phyloP scores from a whole-genome alignment of 2,113 vertebrate genomes.

The Saimiri boliviensis region DNA sequence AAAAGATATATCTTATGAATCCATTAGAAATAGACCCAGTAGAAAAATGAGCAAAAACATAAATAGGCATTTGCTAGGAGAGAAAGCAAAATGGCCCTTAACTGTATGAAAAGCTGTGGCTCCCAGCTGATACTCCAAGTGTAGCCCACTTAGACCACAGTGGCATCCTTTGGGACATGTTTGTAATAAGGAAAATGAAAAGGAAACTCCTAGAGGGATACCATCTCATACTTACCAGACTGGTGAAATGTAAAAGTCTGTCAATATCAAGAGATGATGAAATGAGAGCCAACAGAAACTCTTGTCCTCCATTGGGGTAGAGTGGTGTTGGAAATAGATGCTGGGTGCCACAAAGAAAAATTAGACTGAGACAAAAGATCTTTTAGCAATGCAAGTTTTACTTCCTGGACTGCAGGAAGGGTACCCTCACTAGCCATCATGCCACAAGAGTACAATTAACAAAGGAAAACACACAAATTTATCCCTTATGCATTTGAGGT shows the following conservation, averaged over 20 bases:
- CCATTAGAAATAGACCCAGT: not conserved
- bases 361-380: too few relatives aligned
- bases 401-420: too few relatives aligned
- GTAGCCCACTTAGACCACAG: not conserved
- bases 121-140: not conserved
- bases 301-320: accelerated
- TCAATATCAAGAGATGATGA: not conserved
- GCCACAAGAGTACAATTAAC: too few relatives aligned
- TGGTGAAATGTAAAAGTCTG: not conserved
- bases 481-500: too few relatives aligned
- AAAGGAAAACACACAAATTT: too few relatives aligned
- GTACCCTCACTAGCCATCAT: too few relatives aligned
- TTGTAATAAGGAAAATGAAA: not conserved
- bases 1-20: not conserved
- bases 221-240: not conserved
- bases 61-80: not conserved
- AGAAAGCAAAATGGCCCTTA: not conserved
- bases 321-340: too few relatives aligned
- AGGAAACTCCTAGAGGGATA: not conserved
- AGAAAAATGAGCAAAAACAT: not conserved
- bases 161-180: not conserved
- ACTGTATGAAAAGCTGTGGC: too few relatives aligned
- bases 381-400: too few relatives aligned
- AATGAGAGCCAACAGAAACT: not conserved
- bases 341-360: too few relatives aligned